Percentiles rank a stretch among this genome's conserved stretches.
These are phyloP conservation scores for Pristionchus mayeri DNA, from an alignment of 2,888 invertebrate genomes.

Conservation along the genomic window DNA sequence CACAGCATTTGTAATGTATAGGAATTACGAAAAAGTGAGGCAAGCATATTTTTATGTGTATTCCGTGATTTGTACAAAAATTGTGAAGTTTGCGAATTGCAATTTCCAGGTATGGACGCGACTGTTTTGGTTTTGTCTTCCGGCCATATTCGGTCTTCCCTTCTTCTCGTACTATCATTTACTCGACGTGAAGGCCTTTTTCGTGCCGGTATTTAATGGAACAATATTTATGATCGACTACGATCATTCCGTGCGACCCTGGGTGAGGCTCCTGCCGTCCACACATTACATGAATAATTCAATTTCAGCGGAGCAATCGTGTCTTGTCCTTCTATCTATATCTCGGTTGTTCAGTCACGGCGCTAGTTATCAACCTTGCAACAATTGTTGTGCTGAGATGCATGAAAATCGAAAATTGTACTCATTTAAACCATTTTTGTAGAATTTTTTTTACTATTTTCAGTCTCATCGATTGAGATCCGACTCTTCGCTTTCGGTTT, in stretches of 20 bases:
- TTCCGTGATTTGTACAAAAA: neutral
- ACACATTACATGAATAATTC: too few species aligned
- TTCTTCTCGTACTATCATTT: constrained; percentile 23
- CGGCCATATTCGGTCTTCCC: neutral
- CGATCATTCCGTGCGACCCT: neutral
- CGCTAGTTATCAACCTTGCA: neutral
- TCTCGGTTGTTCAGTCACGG: neutral
- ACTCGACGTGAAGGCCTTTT: neutral
- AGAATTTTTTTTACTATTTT: neutral
- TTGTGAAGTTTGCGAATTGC: neutral
- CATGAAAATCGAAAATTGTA: neutral
- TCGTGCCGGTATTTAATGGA: neutral
- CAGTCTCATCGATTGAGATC: neutral
- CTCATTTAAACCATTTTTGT: neutral
- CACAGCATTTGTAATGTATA: neutral
- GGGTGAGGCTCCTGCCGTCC: too few species aligned
- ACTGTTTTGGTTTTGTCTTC: neutral
- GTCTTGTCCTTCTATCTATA: constrained; percentile 12
- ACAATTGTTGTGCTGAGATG: neutral
- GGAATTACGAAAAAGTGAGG: neutral
- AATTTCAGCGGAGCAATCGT: neutral
- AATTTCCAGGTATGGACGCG: neutral
- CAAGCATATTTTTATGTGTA: too few species aligned
- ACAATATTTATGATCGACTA: neutral
- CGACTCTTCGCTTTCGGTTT: neutral